Percentiles rank a stretch among this genome's conserved stretches.
These are phyloP conservation scores for Lithobates pipiens DNA, from an alignment of 2,797 vertebrate species.

Conservation along the genomic window DNA sequence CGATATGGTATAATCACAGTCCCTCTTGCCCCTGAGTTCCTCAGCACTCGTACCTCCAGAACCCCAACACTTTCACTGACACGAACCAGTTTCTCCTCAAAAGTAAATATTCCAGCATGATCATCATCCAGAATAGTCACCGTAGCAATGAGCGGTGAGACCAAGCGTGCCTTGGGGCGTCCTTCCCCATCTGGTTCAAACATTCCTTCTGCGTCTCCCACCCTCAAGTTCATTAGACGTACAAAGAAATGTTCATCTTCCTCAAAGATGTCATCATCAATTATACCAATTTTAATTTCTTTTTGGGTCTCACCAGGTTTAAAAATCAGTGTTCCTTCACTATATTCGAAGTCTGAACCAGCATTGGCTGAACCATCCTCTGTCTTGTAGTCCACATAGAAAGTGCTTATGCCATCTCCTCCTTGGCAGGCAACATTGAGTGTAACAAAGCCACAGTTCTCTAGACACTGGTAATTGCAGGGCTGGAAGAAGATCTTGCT, in stretches of 20 bases:
- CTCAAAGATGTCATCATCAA: conserved; percentile 95
- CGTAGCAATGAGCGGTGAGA: conserved; percentile 86
- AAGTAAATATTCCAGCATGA: conserved; percentile 95
- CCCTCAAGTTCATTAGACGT: conserved; percentile 87
- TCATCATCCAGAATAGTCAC: conserved; percentile 97
- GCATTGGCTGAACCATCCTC: conserved; percentile 94
- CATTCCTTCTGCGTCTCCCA: conserved; percentile 90
- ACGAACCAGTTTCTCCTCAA: conserved; percentile 83
- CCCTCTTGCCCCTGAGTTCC: conserved; percentile 90
- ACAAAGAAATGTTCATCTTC: conserved; percentile 93
- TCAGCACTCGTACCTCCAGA: conserved; percentile 88
- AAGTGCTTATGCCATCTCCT: conserved; percentile 84
- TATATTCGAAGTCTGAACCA: conserved; percentile 86
- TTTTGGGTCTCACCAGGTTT: conserved; percentile 91
- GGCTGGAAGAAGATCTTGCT: conserved; percentile 93
- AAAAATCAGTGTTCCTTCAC: conserved; percentile 92
- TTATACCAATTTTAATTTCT: conserved; percentile 91
- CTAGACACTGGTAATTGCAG: conserved; percentile 90
- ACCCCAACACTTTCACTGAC: conserved; percentile 93
- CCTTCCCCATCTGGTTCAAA: conserved; percentile 86
- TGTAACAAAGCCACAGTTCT: conserved; percentile 89
- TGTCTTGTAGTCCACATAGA: conserved; percentile 94
- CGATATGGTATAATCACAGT: conserved; percentile 90
- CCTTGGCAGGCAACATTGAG: conserved; percentile 83
- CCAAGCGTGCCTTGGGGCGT: conserved; percentile 82